A percentile compares a stretch with the other conserved stretches of the same genome.
These are phyloP conservation scores for Cyphomyrus discorhynchus DNA, from an alignment of 2,113 vertebrate genomes.

Conservation along the genomic window DNA sequence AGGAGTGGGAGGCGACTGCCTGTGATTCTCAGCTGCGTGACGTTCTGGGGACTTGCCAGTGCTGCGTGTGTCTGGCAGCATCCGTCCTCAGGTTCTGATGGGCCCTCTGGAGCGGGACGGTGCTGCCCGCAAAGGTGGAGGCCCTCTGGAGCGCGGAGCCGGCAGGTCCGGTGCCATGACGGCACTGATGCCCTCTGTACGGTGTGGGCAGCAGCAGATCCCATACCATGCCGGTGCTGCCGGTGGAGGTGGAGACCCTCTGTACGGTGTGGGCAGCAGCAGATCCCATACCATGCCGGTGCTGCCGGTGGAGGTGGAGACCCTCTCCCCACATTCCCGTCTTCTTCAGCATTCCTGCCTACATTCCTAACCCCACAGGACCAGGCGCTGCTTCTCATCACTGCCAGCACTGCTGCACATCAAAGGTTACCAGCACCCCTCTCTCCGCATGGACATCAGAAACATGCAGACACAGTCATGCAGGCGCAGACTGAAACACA, in stretches of 20 bases:
- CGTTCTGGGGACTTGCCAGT: not conserved
- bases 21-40: not conserved
- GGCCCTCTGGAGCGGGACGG: not conserved
- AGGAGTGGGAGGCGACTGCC: not conserved
- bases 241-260: too few species aligned
- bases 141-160: too few species aligned
- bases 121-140: too few species aligned
- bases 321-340: conserved; percentile 17
- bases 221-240: too few species aligned
- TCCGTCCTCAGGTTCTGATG: not conserved
- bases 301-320: not conserved
- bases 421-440: conserved; percentile 40
- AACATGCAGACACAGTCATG: not conserved
- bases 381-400: conserved; percentile 43
- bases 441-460: not conserved
- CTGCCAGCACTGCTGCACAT: conserved; percentile 33
- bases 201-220: too few species aligned
- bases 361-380: conserved; percentile 37
- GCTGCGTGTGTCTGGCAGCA: not conserved
- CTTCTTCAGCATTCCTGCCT: conserved; percentile 31
- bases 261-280: too few species aligned
- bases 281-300: too few species aligned
- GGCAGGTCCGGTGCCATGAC: too few species aligned
- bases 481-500: too few species aligned
- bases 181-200: too few species aligned